Percentiles rank a stretch among this genome's conserved stretches.
Conservation (phyloP, 2,888 invertebrate species). For the Drosophila limbata region DNA sequence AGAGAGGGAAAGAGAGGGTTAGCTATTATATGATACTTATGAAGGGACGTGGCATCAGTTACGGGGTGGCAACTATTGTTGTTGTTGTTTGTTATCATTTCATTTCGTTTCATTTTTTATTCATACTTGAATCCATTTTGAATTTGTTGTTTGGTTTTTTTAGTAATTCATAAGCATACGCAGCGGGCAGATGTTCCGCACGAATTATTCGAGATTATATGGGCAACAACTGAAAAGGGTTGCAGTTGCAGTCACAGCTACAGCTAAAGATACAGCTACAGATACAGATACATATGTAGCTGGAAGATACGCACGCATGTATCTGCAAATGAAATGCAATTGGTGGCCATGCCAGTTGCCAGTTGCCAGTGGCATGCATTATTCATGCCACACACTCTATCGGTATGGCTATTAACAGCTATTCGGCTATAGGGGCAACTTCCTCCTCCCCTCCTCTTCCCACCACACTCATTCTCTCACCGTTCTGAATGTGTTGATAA, state of each 20-base stretch:
- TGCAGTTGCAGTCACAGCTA: slow-evolving; percentile 26
- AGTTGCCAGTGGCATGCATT: slow-evolving; percentile 55
- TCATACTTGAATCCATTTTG: slow-evolving; percentile 63
- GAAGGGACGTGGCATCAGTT: slow-evolving; percentile 33
- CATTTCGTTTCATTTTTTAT: slow-evolving; percentile 64
- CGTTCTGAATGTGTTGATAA: slow-evolving; percentile 12
- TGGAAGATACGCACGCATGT: slow-evolving; percentile 28
- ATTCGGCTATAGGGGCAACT: slow-evolving; percentile 15
- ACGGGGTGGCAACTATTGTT: slow-evolving; percentile 36
- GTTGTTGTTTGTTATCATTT: slow-evolving; percentile 68
- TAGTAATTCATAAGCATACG: slow-evolving; percentile 64
- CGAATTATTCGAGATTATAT: slow-evolving; percentile 37
- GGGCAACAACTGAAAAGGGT: slow-evolving; percentile 36
- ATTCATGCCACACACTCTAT: slow-evolving; percentile 56
- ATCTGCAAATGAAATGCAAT: slow-evolving; percentile 65
- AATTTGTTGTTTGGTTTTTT: slow-evolving; percentile 41
- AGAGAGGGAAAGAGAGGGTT: slow-evolving; percentile 61
- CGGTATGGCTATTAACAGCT: slow-evolving; percentile 30
- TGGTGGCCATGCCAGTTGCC: slow-evolving; percentile 41
- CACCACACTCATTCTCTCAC: too few relatives aligned
- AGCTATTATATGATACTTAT: slow-evolving; percentile 57
- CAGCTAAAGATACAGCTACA: slow-evolving; percentile 6
- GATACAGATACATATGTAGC: slow-evolving; percentile 17
- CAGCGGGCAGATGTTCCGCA: slow-evolving; percentile 67
- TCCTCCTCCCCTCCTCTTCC: neutral